These are phyloP conservation scores for Flabesymbios commensalis DNA, from an alignment of 2,888 invertebrate genomes.

Conservation along the genomic window DNA sequence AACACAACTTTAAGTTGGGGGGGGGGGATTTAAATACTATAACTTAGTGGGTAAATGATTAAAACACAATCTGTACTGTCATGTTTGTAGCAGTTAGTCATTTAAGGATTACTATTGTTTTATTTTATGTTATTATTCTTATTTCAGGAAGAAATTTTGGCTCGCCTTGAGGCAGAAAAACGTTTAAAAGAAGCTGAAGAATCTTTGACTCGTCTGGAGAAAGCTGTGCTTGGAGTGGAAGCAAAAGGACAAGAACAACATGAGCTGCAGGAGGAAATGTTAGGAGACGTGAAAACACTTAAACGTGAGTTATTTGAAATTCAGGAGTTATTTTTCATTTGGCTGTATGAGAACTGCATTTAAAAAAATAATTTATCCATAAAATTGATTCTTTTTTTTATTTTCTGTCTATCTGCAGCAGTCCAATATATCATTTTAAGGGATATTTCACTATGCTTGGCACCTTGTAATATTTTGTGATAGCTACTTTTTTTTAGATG, in stretches of 20 bases:
- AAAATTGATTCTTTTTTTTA: too few relatives aligned
- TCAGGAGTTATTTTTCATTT: not conserved
- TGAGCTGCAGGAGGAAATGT: conserved; percentile 56
- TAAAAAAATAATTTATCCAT: too few relatives aligned
- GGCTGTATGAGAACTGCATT: not conserved
- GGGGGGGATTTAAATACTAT: too few relatives aligned
- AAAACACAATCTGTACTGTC: too few relatives aligned
- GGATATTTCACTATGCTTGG: too few relatives aligned
- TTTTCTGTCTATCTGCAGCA: too few relatives aligned
- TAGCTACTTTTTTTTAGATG: too few relatives aligned
- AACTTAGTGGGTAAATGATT: too few relatives aligned
- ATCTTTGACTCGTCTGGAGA: conserved; percentile 60
- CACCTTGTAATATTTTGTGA: too few relatives aligned
- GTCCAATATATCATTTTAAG: too few relatives aligned
- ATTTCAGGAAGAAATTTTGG: conserved; percentile 61
- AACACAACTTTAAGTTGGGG: too few relatives aligned
- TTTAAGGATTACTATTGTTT: not conserved
- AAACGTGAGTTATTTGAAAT: conserved; percentile 49
- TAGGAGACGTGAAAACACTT: conserved; percentile 63
- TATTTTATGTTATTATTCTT: conserved; percentile 2
- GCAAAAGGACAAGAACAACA: conserved; percentile 44
- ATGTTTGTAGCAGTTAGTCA: too few relatives aligned
- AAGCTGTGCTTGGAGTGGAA: conserved; percentile 56
- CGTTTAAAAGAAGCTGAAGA: conserved; percentile 55
- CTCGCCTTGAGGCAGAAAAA: conserved; percentile 61